Evolutionary conservation across 2,888 invertebrate genomes (phyloP), one percentile per base, ranked within the genome.

Genomic region (Nomada lathburiana): DNA sequence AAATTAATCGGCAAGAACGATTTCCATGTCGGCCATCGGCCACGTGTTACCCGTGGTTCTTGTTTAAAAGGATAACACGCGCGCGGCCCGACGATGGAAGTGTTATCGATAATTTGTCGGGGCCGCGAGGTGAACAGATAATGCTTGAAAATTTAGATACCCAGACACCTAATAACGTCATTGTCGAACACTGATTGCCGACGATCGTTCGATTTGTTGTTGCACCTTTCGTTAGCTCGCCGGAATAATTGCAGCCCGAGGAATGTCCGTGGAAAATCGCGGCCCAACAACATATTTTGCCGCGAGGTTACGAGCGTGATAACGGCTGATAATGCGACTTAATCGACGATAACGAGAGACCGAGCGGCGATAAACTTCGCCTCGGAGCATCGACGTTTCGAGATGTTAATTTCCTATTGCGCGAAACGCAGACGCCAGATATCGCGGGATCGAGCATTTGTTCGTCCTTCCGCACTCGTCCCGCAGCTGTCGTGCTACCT

Each of bases 271-370:
- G 26, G 29, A 9, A 52, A 59, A 62, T 72, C 55, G 47, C 42
- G 62, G 23, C n/a, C 36, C 60, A 44, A 36, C 59, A 59, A 63
- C 63, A 29, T 72, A 60, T 70, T 82, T 67, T 36, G 42, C 29
- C 20, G 26, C 36, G 57, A 82, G 70, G 84, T 84, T 82, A 82
- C 77, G 59, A 44, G 10, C 3, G 42, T 55, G 87, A 86, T 86
- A 86, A 76, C 77, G 59, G 16, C 64, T 68, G 86, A 86, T 86
- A 86, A 82, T 76, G 11, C 52, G 63, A 59, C 65, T 67, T 62
- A 64, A 79, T 80, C 68, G 71, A 53, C 57, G 82, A 82, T 86
- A 84, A 84, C 69, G 67, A 65, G 69, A 63, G 53, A 29, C 44
- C 69, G 59, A 47, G 47, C 71, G 59, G n/a, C 29, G 69, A 71